These are phyloP conservation scores for Salvelinus sp. DNA, from an alignment of 2,113 vertebrate species.

Conservation along the genomic window DNA sequence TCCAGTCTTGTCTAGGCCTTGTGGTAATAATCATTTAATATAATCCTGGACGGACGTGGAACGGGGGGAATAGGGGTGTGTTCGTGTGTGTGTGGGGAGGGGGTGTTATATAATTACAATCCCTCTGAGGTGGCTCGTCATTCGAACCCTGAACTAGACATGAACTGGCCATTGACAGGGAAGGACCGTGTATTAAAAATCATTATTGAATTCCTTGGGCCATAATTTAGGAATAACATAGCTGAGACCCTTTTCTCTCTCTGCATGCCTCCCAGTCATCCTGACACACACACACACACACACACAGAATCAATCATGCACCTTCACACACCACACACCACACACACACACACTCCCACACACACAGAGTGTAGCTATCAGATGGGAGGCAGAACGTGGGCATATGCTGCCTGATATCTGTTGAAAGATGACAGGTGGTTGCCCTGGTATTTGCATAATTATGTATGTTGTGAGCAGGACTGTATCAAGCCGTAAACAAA, in stretches of 20 bases:
- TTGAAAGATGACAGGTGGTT: conserved; percentile 68
- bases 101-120: conserved; percentile 19
- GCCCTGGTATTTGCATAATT: conserved; percentile 67
- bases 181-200: conserved; percentile 57
- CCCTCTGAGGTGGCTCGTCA: conserved; percentile 42
- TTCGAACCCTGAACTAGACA: conserved; percentile 56
- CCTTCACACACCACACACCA: too few species aligned
- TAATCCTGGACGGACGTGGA: conserved; percentile 40
- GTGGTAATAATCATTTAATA: conserved; percentile 36
- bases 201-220: conserved; percentile 59
- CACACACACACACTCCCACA: too few species aligned
- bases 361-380: conserved; percentile 36
- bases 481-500: conserved; percentile 55
- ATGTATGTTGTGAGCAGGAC: conserved; percentile 41
- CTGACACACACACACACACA: too few species aligned
- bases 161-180: conserved; percentile 52
- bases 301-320: too few species aligned
- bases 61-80: too few species aligned
- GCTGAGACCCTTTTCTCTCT: conserved; percentile 9
- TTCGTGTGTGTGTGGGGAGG: background rate
- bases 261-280: too few species aligned
- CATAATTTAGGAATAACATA: conserved; percentile 47
- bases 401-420: conserved; percentile 62
- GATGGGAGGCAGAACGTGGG: conserved; percentile 51
- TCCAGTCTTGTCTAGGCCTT: conserved; percentile 6